A percentile compares a stretch with the other conserved stretches of the same genome.
These are phyloP conservation scores for Stegophylla sp. DNA, from an alignment of 2,888 invertebrate genomes.

Conservation along the genomic window DNA sequence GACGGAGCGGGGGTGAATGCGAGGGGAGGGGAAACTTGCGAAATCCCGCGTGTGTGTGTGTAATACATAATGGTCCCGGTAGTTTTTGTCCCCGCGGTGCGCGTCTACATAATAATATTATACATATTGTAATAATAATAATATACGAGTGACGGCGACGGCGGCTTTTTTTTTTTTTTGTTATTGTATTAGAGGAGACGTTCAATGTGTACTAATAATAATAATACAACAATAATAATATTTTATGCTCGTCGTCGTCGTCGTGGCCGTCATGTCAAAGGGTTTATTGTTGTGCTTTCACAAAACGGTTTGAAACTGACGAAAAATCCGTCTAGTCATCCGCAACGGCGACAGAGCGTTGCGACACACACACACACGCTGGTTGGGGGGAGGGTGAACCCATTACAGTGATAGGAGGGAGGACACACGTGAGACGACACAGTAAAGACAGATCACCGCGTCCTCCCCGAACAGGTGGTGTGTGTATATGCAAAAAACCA, in stretches of 20 bases:
- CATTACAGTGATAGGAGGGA: neutral
- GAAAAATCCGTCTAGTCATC: constrained; percentile 49
- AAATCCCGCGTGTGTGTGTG: neutral
- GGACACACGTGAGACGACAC: too few species aligned
- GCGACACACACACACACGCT: too few species aligned
- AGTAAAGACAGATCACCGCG: too few species aligned
- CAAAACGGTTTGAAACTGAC: constrained; percentile 38
- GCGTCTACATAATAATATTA: too few species aligned
- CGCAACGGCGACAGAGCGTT: neutral
- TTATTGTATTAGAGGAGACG: neutral
- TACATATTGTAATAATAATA: too few species aligned
- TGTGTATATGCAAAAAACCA: constrained; percentile 28
- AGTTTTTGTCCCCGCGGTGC: neutral
- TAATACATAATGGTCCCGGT: neutral
- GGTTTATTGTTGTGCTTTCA: constrained; percentile 17
- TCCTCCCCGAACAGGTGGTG: constrained; percentile 5
- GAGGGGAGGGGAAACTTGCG: neutral
- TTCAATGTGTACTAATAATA: too few species aligned
- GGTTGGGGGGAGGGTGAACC: too few species aligned
- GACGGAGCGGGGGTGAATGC: neutral
- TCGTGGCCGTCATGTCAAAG: neutral
- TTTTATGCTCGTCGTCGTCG: neutral
- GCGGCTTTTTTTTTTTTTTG: too few species aligned
- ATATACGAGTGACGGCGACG: too few species aligned
- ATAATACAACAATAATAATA: neutral